phyloP scores from a whole-genome alignment of 1,140 invertebrate species.

The Drosophila mojavensis region DNA sequence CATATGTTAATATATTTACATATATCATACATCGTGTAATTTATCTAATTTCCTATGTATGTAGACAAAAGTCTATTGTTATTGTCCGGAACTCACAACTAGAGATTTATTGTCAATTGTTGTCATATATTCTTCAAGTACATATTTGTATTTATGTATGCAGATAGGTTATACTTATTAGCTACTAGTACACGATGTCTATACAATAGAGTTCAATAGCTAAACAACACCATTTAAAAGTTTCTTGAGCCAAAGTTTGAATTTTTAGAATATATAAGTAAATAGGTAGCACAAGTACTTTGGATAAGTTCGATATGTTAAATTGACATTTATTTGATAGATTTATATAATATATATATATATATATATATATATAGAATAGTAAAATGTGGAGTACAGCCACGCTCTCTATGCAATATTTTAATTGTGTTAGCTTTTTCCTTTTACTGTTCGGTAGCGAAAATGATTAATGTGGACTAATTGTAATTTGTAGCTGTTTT shows the following conservation, averaged over 20 bases:
- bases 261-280: no score
- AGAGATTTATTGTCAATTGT: slow-evolving; percentile 40
- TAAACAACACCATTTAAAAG: neutral
- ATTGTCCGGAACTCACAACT: slow-evolving; percentile 64
- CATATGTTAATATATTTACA: neutral
- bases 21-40: slow-evolving; percentile 4
- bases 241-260: no score
- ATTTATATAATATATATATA: neutral
- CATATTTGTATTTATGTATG: neutral
- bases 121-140: neutral
- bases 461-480: neutral
- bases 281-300: slow-evolving; percentile 33
- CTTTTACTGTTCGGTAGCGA: neutral
- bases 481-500: no score
- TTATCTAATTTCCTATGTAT: neutral
- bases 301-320: slow-evolving; percentile 57
- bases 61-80: slow-evolving; percentile 33
- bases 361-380: neutral
- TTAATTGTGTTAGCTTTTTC: neutral
- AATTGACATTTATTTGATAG: slow-evolving; percentile 43
- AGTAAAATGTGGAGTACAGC: no score
- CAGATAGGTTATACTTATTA: neutral
- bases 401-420: no score
- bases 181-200: neutral
- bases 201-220: neutral